phyloP scores from a whole-genome alignment of 2,797 vertebrate species.

The Mormyrus proboscirostris region DNA sequence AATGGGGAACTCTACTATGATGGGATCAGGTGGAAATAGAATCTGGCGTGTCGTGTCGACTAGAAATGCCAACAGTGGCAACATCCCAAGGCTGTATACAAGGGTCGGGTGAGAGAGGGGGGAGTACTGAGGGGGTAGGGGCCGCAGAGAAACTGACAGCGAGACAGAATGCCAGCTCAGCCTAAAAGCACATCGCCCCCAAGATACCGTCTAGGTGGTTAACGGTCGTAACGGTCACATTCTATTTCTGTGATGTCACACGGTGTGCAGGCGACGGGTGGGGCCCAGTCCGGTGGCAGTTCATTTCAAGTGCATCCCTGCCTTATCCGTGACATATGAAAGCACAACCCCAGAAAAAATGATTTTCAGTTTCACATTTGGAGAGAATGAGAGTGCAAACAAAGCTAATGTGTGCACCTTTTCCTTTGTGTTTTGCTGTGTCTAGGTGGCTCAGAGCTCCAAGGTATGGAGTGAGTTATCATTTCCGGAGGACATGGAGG shows the following conservation, averaged over 20 bases:
- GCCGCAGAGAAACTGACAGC: not conserved
- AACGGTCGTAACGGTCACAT: not conserved
- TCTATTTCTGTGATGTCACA: not conserved
- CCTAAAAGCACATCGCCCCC: not conserved
- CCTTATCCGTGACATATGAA: not conserved
- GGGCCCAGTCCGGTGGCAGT: not conserved
- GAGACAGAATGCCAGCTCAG: not conserved
- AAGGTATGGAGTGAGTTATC: slow-evolving; percentile 71
- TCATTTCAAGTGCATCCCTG: not conserved
- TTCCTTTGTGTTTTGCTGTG: not conserved
- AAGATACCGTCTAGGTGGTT: not conserved
- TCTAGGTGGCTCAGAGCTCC: slow-evolving; percentile 61
- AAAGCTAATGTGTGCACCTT: not conserved
- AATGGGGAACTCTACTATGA: slow-evolving; percentile 56
- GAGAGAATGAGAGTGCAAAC: not conserved
- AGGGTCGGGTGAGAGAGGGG: not conserved
- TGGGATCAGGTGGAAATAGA: slow-evolving; percentile 58
- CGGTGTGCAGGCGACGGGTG: not conserved
- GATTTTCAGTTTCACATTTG: not conserved
- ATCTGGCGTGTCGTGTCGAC: slow-evolving; percentile 53
- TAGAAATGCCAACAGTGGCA: slow-evolving; percentile 38
- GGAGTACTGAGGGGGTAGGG: not conserved
- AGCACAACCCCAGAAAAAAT: slow-evolving; percentile 12
- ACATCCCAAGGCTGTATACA: not conserved
- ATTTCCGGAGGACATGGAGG: slow-evolving; percentile 61